Conservation (phyloP, 2,797 vertebrate species). For the Sebastolobus alascanus region DNA sequence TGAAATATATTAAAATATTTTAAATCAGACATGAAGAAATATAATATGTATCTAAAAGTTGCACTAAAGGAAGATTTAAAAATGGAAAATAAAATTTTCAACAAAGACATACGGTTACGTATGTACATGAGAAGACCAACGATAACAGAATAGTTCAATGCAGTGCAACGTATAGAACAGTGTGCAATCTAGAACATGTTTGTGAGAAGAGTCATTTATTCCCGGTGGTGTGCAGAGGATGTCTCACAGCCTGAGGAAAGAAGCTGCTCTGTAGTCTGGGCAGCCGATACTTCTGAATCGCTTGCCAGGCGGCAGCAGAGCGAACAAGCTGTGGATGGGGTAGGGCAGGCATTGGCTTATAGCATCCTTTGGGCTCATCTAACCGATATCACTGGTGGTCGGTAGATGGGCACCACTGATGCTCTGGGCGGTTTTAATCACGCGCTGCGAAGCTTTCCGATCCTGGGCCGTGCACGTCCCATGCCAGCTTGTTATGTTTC, state of each 20-base stretch:
- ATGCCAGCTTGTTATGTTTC: not conserved
- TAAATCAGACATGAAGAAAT: not conserved
- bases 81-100: not conserved
- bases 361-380: not conserved
- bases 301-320: not conserved
- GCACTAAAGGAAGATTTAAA: not conserved
- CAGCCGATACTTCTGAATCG: not conserved
- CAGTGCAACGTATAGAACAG: not conserved
- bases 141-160: not conserved
- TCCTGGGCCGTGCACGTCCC: not conserved
- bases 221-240: not conserved
- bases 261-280: slow-evolving; percentile 9
- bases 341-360: not conserved
- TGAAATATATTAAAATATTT: not conserved
- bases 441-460: not conserved
- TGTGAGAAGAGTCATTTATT: not conserved
- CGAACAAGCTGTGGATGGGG: not conserved
- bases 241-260: not conserved
- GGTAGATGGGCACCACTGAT: not conserved
- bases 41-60: not conserved
- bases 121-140: not conserved
- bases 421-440: not conserved
- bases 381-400: not conserved
- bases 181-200: not conserved
- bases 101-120: not conserved